Evolutionary conservation across 2,113 vertebrate genomes (phyloP).

Genomic region (Amphiprion percula): DNA sequence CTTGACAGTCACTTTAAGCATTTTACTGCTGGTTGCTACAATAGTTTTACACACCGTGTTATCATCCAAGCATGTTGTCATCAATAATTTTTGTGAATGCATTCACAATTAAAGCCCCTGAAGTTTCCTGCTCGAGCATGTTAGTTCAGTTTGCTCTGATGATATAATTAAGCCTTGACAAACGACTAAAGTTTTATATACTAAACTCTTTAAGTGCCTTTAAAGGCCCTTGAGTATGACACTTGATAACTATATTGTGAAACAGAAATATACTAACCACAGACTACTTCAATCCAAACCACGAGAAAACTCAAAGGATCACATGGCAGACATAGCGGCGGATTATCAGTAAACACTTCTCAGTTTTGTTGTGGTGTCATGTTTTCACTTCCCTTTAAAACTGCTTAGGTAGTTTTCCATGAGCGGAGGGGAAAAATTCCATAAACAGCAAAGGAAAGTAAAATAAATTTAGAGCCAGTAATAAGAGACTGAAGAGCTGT

Average conservation of each 20-base stretch:
- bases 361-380: neutral
- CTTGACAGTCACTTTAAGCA: neutral
- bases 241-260: too few relatives aligned
- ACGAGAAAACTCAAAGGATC: neutral
- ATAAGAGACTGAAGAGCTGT: too few relatives aligned
- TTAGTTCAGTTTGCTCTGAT: neutral
- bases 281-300: neutral
- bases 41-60: neutral
- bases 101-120: neutral
- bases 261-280: neutral
- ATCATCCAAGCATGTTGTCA: neutral
- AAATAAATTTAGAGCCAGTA: too few relatives aligned
- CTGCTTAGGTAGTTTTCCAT: neutral
- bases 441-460: neutral
- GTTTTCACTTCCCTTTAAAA: conserved; percentile 28
- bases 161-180: too few relatives aligned
- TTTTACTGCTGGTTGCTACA: neutral
- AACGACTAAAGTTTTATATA: neutral
- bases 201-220: neutral
- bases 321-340: neutral
- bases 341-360: neutral
- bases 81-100: neutral
- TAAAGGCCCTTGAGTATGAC: too few relatives aligned
- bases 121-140: neutral
- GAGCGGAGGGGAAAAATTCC: neutral